phyloP scores from a whole-genome alignment of 2,888 invertebrate species.

The Liopterus haemorrhoidalis region DNA sequence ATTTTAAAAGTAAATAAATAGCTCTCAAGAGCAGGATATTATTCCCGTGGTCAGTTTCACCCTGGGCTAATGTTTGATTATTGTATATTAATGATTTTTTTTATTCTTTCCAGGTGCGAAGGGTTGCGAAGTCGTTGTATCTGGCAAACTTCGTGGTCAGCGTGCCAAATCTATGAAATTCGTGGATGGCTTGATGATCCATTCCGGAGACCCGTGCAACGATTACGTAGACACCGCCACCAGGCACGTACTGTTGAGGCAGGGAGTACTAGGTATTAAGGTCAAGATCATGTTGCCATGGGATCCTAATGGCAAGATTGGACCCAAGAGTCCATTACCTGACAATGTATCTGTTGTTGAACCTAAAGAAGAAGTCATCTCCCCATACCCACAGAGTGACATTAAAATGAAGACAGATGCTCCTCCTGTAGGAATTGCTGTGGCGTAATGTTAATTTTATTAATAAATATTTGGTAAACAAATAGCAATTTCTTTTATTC shows the following conservation, averaged over 20 bases:
- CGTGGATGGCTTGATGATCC: slow-evolving; percentile 99
- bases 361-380: slow-evolving; percentile 88
- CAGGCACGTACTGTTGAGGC: slow-evolving; percentile 93
- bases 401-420: slow-evolving; percentile 61
- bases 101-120: too few species aligned
- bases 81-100: too few species aligned
- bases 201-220: slow-evolving; percentile 97
- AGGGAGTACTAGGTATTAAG: slow-evolving; percentile 73
- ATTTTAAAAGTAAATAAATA: too few species aligned
- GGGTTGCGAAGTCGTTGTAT: slow-evolving; percentile 98
- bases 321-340: slow-evolving; percentile 95
- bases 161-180: slow-evolving; percentile 99
- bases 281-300: slow-evolving; percentile 99
- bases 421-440: slow-evolving; percentile 47
- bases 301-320: slow-evolving; percentile 95
- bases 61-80: too few species aligned
- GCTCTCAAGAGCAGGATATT: too few species aligned
- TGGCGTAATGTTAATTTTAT: slow-evolving; percentile 38
- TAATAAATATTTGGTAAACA: slow-evolving; percentile 20
- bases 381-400: slow-evolving; percentile 67
- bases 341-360: slow-evolving; percentile 96
- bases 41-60: too few species aligned
- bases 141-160: slow-evolving; percentile 97
- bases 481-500: neutral
- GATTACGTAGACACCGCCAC: slow-evolving; percentile 99